phyloP scores from a whole-genome alignment of 2,113 vertebrate species.

The Lonchura striata region DNA sequence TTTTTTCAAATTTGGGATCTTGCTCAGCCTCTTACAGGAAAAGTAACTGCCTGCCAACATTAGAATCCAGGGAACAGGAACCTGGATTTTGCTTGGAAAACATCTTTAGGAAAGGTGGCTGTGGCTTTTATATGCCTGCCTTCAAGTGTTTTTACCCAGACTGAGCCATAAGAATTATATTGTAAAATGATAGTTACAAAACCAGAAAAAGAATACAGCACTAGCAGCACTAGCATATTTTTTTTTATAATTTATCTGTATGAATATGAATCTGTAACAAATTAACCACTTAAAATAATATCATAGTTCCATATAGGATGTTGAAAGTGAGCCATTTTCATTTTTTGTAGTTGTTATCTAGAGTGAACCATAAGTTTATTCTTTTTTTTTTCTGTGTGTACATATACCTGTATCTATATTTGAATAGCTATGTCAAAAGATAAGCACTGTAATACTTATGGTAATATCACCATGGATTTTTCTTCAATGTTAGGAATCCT shows the following conservation, averaged over 20 bases:
- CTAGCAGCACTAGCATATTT: background rate
- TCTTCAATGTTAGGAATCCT: background rate
- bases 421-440: background rate
- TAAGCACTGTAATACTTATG: background rate
- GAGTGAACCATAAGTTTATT: background rate
- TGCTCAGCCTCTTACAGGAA: background rate
- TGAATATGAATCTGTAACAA: background rate
- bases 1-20: constrained; percentile 14
- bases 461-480: background rate
- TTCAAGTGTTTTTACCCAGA: background rate
- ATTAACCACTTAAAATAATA: background rate
- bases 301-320: background rate
- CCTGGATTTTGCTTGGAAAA: background rate
- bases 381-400: background rate
- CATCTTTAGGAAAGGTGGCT: background rate
- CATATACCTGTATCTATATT: background rate
- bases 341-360: background rate
- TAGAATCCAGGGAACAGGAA: background rate
- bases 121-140: background rate
- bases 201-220: background rate
- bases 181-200: background rate
- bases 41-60: background rate
- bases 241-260: background rate
- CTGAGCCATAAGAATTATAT: background rate
- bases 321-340: background rate